Evolutionary conservation across 2,888 invertebrate species (phyloP), one percentile per base, ranked within the genome.

Genomic region (Odontocolon sp.): DNA sequence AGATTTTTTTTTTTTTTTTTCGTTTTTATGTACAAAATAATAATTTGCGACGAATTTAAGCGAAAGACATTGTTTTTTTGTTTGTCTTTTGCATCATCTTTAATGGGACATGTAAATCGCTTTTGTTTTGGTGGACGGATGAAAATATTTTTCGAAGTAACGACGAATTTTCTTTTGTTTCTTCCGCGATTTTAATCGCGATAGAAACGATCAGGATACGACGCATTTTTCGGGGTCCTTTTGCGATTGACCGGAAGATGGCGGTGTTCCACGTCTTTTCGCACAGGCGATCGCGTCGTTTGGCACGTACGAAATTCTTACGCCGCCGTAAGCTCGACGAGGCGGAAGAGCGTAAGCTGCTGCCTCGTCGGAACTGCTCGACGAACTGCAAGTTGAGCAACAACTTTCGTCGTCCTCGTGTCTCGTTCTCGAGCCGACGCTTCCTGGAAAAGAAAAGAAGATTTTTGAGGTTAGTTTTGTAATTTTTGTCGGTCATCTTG

Each of bases 261-360:
- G 74, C 14, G 81, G 73, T 36, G 86, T 80, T 26, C 86, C 82
- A 81, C 95, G 93, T 77, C 95, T 92, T 83, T 94, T 93, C 56
- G 96, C 96, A 87, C 95, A 95, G 70, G 97, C 97, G 56, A 97
- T 92, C 3, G 96, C 96, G 91, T 97, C 97, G 90, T 97, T 97
- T 82, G 97, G 97, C 80, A 98, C 97, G 91, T 98, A 98, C 6
- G 97, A 96, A 85, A 97, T 97, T 82, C 97, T 92, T 9, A 97
- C 96, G 40, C 97, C 97, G 67, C 96, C 96, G 88, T 96, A 96
- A 59, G 96, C 96, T 72, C 96, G 92, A 82, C 96, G 91, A 40
- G 96, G 94, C 2, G 97, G 97, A 84, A 97, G 91, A 77, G 96
- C 95, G 90, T 97, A 97, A 80, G 97, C 96, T 85, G 96, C 95